Conservation (phyloP, 2,797 vertebrate genomes). For the Yasuhikotakia modesta region DNA sequence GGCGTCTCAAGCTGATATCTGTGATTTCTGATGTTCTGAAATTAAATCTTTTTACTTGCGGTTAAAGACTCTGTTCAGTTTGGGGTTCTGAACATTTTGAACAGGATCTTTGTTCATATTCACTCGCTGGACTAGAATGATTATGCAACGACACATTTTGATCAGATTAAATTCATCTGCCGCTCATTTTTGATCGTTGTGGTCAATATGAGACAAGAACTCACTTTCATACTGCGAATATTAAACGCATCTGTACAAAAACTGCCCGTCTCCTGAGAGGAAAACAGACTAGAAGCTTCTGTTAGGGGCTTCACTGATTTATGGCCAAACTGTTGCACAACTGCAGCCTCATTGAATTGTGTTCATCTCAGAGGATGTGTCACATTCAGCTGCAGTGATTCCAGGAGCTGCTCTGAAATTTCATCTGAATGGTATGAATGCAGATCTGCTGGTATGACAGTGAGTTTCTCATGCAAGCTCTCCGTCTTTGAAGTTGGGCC, state of each 20-base stretch:
- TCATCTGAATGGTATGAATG: slow-evolving; percentile 51
- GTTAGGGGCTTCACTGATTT: slow-evolving; percentile 23
- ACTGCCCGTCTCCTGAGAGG: slow-evolving; percentile 4
- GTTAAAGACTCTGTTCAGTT: too few relatives aligned
- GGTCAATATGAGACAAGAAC: not conserved
- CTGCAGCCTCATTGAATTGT: slow-evolving; percentile 32
- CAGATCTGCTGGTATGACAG: slow-evolving; percentile 14
- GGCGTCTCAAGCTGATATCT: too few relatives aligned
- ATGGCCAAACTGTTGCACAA: slow-evolving; percentile 28
- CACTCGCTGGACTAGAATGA: too few relatives aligned
- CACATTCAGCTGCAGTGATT: slow-evolving; percentile 47
- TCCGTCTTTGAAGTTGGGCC: slow-evolving; percentile 60
- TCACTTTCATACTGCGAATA: slow-evolving; percentile 17
- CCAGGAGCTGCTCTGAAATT: slow-evolving; percentile 42
- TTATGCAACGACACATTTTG: too few relatives aligned
- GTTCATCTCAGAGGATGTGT: slow-evolving; percentile 30
- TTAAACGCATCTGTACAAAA: slow-evolving; percentile 1
- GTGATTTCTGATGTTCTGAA: too few relatives aligned
- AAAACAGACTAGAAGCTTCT: slow-evolving; percentile 19
- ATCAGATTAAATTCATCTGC: slow-evolving; percentile 34
- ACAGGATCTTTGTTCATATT: too few relatives aligned
- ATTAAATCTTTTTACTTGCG: too few relatives aligned
- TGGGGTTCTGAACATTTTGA: too few relatives aligned
- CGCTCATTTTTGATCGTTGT: slow-evolving; percentile 27
- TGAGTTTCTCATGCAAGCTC: slow-evolving; percentile 31